These are phyloP conservation scores for Operophtera brumata DNA, from an alignment of 2,888 invertebrate genomes.

Conservation along the genomic window DNA sequence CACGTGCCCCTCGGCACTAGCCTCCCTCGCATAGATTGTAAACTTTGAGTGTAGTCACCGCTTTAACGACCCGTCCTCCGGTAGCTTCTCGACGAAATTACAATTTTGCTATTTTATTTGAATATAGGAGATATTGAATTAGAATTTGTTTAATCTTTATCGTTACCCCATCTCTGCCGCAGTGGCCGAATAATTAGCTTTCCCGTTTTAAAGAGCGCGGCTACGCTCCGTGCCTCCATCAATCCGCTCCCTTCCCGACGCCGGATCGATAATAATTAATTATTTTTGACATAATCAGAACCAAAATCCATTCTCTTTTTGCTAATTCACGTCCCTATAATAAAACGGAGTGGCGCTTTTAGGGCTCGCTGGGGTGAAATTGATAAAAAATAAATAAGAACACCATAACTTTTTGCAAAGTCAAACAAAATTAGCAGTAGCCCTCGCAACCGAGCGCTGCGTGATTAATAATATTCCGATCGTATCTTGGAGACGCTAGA, in stretches of 20 bases:
- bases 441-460: conserved; percentile 52
- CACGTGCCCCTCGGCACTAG: conserved; percentile 51
- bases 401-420: conserved; percentile 66
- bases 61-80: conserved; percentile 32
- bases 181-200: conserved; percentile 73
- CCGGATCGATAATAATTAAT: conserved; percentile 85
- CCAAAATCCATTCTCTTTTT: conserved; percentile 84
- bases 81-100: conserved; percentile 23
- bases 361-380: conserved; percentile 69
- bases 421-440: conserved; percentile 70
- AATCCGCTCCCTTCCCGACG: conserved; percentile 68
- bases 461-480: conserved; percentile 65
- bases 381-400: conserved; percentile 79
- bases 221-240: conserved; percentile 58
- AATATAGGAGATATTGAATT: conserved; percentile 28
- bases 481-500: conserved; percentile 38
- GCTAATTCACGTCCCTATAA: conserved; percentile 85
- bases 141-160: conserved; percentile 36
- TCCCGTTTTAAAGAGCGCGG: conserved; percentile 70
- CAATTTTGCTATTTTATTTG: conserved; percentile 24
- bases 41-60: conserved; percentile 47
- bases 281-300: conserved; percentile 86
- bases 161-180: conserved; percentile 52
- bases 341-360: conserved; percentile 76
- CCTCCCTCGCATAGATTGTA: conserved; percentile 60